Conservation (phyloP, 2,888 invertebrate genomes). For the Cephus nigrinus region DNA sequence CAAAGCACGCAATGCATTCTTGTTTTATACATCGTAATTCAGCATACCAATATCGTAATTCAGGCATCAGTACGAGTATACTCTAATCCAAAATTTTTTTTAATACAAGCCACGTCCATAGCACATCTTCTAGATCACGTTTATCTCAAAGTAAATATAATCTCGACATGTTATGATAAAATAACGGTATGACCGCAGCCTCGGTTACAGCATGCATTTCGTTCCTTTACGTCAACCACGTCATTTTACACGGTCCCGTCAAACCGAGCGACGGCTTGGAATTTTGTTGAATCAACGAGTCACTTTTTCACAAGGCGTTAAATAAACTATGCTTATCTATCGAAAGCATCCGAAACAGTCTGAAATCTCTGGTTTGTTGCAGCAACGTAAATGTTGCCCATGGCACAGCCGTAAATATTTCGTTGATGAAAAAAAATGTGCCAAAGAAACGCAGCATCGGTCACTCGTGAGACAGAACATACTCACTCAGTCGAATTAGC, state of each 20-base stretch:
- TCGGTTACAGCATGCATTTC: neutral
- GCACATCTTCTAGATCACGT: neutral
- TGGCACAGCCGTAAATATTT: neutral
- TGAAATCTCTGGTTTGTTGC: neutral
- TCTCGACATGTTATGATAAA: neutral
- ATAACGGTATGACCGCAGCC: neutral
- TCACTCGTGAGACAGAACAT: neutral
- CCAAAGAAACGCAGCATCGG: neutral
- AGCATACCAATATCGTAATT: neutral
- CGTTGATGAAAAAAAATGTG: neutral
- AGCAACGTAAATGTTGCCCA: neutral
- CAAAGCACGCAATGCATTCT: neutral
- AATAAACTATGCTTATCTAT: neutral
- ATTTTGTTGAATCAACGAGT: neutral
- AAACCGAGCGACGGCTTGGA: neutral
- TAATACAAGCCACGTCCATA: no score
- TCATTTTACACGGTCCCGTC: neutral
- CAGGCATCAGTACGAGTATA: neutral
- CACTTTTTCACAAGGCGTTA: neutral
- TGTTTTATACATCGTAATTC: neutral
- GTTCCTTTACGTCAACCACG: neutral
- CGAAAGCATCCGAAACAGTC: neutral
- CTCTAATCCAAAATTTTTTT: no score
- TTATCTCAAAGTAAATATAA: neutral
- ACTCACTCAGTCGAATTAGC: neutral